A percentile compares a stretch with the other conserved stretches of the same genome.
Conservation (phyloP, 1,140 invertebrate species). For the Drosophila yakuba region DNA sequence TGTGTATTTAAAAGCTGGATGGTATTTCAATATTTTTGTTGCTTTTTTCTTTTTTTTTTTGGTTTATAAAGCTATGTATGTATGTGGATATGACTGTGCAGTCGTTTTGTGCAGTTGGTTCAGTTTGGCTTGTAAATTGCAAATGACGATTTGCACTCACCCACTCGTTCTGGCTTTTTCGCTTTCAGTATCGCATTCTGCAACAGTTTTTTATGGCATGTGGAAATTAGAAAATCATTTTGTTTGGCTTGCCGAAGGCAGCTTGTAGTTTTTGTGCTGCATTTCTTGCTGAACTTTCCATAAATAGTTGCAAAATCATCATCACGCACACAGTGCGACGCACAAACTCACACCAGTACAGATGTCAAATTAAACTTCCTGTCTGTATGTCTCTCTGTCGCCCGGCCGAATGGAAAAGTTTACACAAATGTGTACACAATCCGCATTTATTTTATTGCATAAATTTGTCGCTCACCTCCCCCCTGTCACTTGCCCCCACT, state of each 20-base stretch:
- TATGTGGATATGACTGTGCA: background rate
- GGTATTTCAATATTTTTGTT: background rate
- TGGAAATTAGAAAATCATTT: constrained; percentile 82
- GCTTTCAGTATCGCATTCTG: constrained; percentile 17
- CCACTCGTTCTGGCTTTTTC: constrained; percentile 6
- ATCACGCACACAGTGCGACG: constrained; percentile 12
- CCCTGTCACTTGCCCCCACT: constrained; percentile 11
- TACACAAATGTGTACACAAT: constrained; percentile 46
- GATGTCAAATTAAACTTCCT: constrained; percentile 76
- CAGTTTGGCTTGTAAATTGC: constrained; percentile 56
- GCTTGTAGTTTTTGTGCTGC: constrained; percentile 22
- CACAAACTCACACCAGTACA: constrained; percentile 20
- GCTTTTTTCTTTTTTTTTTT: background rate
- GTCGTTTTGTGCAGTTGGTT: constrained; percentile 9
- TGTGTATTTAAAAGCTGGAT: background rate
- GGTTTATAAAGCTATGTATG: background rate
- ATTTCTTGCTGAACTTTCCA: constrained; percentile 34
- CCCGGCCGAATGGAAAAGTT: constrained; percentile 51
- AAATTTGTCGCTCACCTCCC: constrained; percentile 48
- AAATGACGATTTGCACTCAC: constrained; percentile 61
- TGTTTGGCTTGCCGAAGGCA: constrained; percentile 46
- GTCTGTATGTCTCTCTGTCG: constrained; percentile 18
- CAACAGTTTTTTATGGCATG: constrained; percentile 55
- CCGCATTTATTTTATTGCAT: constrained; percentile 68
- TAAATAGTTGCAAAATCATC: constrained; percentile 48